Evolutionary conservation across 1,140 invertebrate genomes (phyloP).

Genomic region (Palaemon carinicauda): DNA sequence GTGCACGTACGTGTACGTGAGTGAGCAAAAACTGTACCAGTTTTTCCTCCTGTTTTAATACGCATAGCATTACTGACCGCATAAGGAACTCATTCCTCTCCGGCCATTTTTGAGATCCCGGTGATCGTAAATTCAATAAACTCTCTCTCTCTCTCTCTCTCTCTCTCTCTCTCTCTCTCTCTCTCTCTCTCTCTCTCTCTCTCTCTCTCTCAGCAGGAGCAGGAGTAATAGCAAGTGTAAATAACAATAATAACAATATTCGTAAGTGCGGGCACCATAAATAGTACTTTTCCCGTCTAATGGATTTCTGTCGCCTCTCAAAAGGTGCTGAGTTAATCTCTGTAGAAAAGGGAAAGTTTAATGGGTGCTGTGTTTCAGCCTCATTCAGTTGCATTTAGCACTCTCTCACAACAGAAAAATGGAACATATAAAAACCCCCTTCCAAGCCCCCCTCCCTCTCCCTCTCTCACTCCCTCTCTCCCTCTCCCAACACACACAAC

Average conservation of each 20-base stretch:
- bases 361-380: too few species aligned
- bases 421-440: too few species aligned
- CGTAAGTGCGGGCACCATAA: neutral
- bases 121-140: neutral
- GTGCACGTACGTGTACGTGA: neutral
- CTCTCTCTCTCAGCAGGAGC: neutral
- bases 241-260: neutral
- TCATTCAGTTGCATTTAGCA: too few species aligned
- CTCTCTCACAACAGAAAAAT: too few species aligned
- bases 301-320: neutral
- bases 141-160: conserved; percentile 3
- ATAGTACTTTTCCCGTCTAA: neutral
- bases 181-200: conserved; percentile 10
- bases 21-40: neutral
- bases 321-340: too few species aligned
- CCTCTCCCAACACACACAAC: neutral
- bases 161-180: neutral
- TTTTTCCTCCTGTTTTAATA: too few species aligned
- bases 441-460: neutral
- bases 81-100: too few species aligned
- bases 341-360: too few species aligned
- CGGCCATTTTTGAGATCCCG: neutral
- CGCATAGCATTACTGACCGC: too few species aligned
- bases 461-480: neutral
- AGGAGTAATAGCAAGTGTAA: neutral